Evolutionary conservation across 1,140 invertebrate genomes (phyloP).

Genomic region (Venustaconcha ellipsiformis): DNA sequence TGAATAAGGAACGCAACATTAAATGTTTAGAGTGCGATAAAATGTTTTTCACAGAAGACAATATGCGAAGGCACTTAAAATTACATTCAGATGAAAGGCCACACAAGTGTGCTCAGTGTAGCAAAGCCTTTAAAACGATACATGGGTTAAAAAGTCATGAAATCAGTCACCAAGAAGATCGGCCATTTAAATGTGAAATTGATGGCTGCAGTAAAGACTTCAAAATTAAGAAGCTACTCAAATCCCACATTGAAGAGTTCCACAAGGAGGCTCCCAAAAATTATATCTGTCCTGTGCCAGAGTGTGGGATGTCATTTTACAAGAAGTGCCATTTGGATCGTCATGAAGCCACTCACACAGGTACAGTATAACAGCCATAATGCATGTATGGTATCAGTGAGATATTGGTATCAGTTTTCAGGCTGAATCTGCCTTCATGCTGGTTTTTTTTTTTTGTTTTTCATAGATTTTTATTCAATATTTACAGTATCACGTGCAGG

Average conservation of each 20-base stretch:
- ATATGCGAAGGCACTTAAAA: slow-evolving; percentile 67
- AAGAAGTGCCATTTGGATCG: slow-evolving; percentile 59
- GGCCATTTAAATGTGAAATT: slow-evolving; percentile 50
- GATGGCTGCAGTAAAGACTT: slow-evolving; percentile 55
- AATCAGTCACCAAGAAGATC: slow-evolving; percentile 43
- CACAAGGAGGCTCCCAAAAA: slow-evolving; percentile 55
- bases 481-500: too few relatives aligned
- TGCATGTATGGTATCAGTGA: too few relatives aligned
- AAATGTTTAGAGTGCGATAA: slow-evolving; percentile 57
- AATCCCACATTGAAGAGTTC: slow-evolving; percentile 51
- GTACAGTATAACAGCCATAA: slow-evolving; percentile 19
- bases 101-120: slow-evolving; percentile 50
- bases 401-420: too few relatives aligned
- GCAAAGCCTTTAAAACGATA: slow-evolving; percentile 68
- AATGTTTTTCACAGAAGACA: slow-evolving; percentile 57
- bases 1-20: slow-evolving; percentile 39
- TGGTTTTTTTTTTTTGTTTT: too few relatives aligned
- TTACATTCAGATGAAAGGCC: slow-evolving; percentile 65
- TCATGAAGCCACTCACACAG: slow-evolving; percentile 61
- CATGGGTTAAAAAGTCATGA: slow-evolving; percentile 47
- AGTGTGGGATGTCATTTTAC: slow-evolving; percentile 58
- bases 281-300: slow-evolving; percentile 51
- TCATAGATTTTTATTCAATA: too few relatives aligned
- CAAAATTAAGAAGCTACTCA: slow-evolving; percentile 45
- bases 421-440: too few relatives aligned